phyloP scores from a whole-genome alignment of 2,113 vertebrate species.

The Pteruthius melanotis region DNA sequence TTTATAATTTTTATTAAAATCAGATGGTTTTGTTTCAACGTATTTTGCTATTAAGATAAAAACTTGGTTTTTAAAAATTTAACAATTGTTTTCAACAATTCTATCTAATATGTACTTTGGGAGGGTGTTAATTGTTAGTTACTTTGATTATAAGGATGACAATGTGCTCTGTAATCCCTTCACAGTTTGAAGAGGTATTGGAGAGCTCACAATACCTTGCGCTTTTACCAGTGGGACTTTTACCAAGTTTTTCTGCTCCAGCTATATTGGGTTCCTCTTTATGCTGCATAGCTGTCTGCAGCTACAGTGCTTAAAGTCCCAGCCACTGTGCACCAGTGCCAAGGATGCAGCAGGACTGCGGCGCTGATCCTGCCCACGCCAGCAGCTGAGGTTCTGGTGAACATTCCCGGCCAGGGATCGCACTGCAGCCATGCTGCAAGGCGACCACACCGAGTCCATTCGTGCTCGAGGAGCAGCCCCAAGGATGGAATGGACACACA shows the following conservation, averaged over 20 bases:
- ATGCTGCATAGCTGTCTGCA: neutral
- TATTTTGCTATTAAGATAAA: neutral
- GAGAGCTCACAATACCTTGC: constrained; percentile 40
- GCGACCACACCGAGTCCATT: rapidly evolving
- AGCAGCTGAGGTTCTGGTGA: rapidly evolving
- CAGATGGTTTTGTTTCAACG: neutral
- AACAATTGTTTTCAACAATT: neutral
- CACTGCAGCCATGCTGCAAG: neutral
- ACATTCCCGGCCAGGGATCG: rapidly evolving
- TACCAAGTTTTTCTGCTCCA: neutral
- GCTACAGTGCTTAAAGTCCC: neutral
- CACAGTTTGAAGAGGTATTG: constrained; percentile 29
- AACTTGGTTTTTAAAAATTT: too few species aligned
- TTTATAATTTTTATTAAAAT: neutral
- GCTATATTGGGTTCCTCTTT: neutral
- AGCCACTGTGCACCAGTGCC: neutral
- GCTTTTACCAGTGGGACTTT: constrained; percentile 46
- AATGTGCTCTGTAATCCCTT: constrained; percentile 31
- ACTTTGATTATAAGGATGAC: constrained; percentile 53
- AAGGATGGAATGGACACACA: rapidly evolving
- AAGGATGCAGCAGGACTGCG: neutral
- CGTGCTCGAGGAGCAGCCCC: neutral
- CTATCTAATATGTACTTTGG: neutral
- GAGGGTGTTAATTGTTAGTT: constrained; percentile 18
- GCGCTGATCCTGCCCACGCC: neutral